Evolutionary conservation across 1,140 invertebrate genomes (phyloP), one percentile per base, ranked within the genome.

Genomic region (Galleria mellonella): DNA sequence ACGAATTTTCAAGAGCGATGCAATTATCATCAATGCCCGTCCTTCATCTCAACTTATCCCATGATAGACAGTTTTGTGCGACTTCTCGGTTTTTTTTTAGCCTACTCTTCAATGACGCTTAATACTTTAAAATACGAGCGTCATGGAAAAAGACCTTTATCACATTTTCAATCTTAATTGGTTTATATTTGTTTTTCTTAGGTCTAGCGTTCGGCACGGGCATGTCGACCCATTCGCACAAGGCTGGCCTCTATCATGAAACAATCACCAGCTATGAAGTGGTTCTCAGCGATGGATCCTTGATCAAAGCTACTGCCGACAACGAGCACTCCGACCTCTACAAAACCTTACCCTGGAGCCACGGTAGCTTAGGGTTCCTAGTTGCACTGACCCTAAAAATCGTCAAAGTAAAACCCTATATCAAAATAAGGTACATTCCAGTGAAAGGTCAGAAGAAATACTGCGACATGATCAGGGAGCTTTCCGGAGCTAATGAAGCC

Each of bases 151-250:
- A n/a, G n/a, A n/a, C n/a, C n/a, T n/a, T n/a, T n/a, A n/a, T n/a
- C n/a, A n/a, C n/a, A n/a, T n/a, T n/a, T n/a, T n/a, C n/a, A n/a
- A n/a, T n/a, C n/a, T n/a, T n/a, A n/a, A n/a, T n/a, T n/a, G n/a
- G n/a, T n/a, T n/a, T n/a, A n/a, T n/a, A n/a, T n/a, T n/a, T n/a
- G n/a, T n/a, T n/a, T n/a, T n/a, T n/a, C n/a, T n/a, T n/a, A 86
- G 94, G 94, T 43, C 68, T 96, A 5, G 91, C 95, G 1, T 93
- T 94, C 88, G 94, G 94, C 28, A 93, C 92, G 2, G 94, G 94
- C 30, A 91, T 96, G 63, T 94, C 95, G 62, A 93, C 93, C 0
- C 91, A 92, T 30, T 94, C 93, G 0, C 93, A 95, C 76, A 93
- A 90, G 61, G 90, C 90, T 49, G 94, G 94, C 4, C 86, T 96